Conservation (phyloP, 1,140 invertebrate species). For the Capitella teleta region DNA sequence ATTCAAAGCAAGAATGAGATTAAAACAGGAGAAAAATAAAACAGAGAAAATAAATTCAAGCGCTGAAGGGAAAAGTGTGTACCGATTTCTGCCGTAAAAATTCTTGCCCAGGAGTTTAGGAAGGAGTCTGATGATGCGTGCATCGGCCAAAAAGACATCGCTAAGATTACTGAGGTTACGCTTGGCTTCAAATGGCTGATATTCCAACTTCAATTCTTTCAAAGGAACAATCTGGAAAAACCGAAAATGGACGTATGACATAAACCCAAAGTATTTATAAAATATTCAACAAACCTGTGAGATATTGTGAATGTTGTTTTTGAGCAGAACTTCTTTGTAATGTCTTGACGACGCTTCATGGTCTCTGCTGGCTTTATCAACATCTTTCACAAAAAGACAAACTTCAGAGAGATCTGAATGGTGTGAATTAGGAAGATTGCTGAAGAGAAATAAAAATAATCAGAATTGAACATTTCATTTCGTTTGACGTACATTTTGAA, state of each 20-base stretch:
- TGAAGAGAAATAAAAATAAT: no score
- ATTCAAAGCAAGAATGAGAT: no score
- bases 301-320: conserved; percentile 16
- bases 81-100: conserved; percentile 35
- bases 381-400: conserved; percentile 39
- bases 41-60: not conserved
- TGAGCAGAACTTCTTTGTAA: conserved; percentile 25
- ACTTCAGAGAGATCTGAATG: no score
- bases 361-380: conserved; percentile 28
- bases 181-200: conserved; percentile 35
- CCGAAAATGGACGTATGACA: no score
- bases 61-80: not conserved
- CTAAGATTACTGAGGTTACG: conserved; percentile 29
- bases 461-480: no score
- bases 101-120: conserved; percentile 30
- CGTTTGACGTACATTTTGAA: no score
- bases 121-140: conserved; percentile 25
- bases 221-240: conserved; percentile 32
- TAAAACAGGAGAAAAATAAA: not conserved
- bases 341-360: conserved; percentile 28
- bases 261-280: no score
- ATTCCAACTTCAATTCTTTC: conserved; percentile 36
- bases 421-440: no score
- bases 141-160: conserved; percentile 37
- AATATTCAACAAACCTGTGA: no score